Percentiles rank a stretch among this genome's conserved stretches.
Conservation (phyloP, 2,113 vertebrate genomes). For the Fukomys damarensis region DNA sequence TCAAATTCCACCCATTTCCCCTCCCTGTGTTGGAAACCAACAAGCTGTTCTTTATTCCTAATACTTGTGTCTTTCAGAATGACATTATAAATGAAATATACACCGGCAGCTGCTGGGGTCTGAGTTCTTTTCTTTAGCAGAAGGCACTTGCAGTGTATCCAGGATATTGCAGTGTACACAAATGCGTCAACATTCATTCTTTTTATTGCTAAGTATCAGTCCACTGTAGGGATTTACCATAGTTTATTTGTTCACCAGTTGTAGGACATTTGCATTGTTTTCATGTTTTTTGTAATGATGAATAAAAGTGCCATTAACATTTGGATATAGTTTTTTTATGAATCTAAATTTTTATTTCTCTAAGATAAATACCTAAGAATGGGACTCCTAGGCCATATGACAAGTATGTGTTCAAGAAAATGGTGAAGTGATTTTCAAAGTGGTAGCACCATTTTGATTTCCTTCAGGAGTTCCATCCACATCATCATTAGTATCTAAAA, state of each 20-base stretch:
- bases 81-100: not conserved
- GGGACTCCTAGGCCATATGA: not conserved
- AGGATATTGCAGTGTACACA: not conserved
- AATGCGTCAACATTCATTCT: not conserved
- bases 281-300: not conserved
- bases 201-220: not conserved
- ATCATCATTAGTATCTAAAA: not conserved
- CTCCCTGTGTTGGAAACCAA: not conserved
- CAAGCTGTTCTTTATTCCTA: not conserved
- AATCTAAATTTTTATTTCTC: not conserved
- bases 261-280: not conserved
- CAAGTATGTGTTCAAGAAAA: not conserved
- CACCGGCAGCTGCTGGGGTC: not conserved
- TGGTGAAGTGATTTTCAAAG: not conserved
- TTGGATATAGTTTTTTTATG: not conserved
- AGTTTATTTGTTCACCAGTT: not conserved
- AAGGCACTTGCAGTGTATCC: not conserved
- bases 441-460: not conserved
- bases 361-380: not conserved
- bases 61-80: not conserved
- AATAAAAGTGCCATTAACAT: not conserved
- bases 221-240: not conserved
- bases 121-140: not conserved
- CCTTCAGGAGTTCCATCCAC: too few species aligned
- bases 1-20: not conserved